Conservation (phyloP, 2,888 invertebrate genomes). For the Mythimna pallens region DNA sequence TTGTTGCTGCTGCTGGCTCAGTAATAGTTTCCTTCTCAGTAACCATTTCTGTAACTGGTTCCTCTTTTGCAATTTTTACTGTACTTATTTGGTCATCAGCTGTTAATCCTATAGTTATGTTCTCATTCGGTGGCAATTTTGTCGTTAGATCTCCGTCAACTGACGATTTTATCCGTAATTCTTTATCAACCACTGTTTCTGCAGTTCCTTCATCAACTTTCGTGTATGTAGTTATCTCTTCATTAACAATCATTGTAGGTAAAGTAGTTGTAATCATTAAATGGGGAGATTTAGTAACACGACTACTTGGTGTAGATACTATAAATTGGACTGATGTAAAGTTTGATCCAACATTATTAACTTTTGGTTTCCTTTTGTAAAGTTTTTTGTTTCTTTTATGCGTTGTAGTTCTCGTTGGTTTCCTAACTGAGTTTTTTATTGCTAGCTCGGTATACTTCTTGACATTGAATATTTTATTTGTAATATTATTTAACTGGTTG, state of each 20-base stretch:
- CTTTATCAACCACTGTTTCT: background rate
- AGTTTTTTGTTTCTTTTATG: background rate
- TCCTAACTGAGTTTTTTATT: background rate
- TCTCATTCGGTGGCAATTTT: background rate
- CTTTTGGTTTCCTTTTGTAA: conserved; percentile 2
- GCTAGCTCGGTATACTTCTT: background rate
- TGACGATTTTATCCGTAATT: background rate
- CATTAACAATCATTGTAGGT: background rate
- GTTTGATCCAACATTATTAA: background rate
- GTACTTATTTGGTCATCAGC: background rate
- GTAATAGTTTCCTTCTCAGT: background rate
- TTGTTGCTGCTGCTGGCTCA: background rate
- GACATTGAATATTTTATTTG: conserved; percentile 1
- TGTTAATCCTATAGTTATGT: background rate
- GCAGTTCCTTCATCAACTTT: background rate
- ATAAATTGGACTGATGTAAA: background rate
- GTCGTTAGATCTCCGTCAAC: background rate
- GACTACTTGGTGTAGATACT: background rate
- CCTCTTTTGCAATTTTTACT: background rate
- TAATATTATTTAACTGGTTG: conserved; percentile 7
- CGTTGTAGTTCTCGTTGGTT: background rate
- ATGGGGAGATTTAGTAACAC: background rate
- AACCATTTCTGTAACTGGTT: background rate
- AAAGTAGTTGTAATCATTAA: background rate
- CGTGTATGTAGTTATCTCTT: background rate